Evolutionary conservation across 2,888 invertebrate species (phyloP).

Genomic region (Torymus texanus): DNA sequence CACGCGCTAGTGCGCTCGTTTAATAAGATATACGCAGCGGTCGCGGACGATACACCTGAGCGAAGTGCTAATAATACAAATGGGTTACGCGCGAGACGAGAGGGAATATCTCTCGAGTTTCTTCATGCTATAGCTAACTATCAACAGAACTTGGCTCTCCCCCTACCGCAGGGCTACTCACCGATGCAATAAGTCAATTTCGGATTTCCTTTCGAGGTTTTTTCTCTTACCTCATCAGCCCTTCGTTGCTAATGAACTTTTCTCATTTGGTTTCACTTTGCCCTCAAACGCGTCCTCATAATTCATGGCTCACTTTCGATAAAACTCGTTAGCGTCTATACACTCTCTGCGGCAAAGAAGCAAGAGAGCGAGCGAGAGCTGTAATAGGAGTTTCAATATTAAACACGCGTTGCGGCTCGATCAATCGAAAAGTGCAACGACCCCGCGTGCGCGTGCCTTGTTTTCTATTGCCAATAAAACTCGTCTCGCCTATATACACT

Average conservation of each 20-base stretch:
- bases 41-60: not conserved
- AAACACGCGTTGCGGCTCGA: not conserved
- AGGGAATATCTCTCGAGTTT: not conserved
- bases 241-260: slow-evolving; percentile 12
- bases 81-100: not conserved
- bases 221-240: not conserved
- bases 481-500: not conserved
- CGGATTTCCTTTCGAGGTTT: slow-evolving; percentile 4
- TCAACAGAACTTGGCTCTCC: slow-evolving; percentile 6
- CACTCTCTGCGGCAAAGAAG: not conserved
- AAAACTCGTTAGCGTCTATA: not conserved
- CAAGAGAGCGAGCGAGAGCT: not conserved
- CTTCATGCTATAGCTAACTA: not conserved
- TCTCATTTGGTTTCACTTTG: slow-evolving; percentile 9
- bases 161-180: not conserved
- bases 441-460: not conserved
- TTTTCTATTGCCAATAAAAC: slow-evolving; percentile 18
- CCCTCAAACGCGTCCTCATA: slow-evolving; percentile 3
- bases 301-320: slow-evolving; percentile 5
- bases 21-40: too few relatives aligned
- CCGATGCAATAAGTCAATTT: slow-evolving; percentile 31
- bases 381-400: not conserved
- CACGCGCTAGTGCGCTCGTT: too few relatives aligned
- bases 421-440: not conserved
- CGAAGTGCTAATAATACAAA: slow-evolving; percentile 13